Evolutionary conservation across 2,113 vertebrate species (phyloP), one percentile per base, ranked within the genome.

Genomic region (human (Homo sapiens)): DNA sequence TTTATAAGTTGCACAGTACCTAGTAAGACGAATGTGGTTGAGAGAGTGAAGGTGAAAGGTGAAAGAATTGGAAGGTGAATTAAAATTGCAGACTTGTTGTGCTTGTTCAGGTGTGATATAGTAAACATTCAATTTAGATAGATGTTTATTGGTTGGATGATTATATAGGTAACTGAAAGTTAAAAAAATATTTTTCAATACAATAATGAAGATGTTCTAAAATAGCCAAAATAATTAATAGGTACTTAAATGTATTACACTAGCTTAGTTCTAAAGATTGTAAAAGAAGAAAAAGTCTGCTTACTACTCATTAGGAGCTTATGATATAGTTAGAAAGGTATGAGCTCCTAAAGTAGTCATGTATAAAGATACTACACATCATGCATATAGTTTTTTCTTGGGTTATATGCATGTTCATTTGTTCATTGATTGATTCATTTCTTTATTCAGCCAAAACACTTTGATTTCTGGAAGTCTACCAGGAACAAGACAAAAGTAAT

Each of bases 221-320:
- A 97, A 76, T 64, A 94, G 61, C n/a, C 22, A 73, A 86, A 73
- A 84, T 88, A 52, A 82, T 78, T 38, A 85, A 13, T 8, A 90
- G 66, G 3, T 64, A 81, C 82, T 91, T 95, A 92, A 88, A 35
- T 48, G 3, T 73, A n/a, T 91, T 18, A 20, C 45, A 38, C 45
- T 87, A 64, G 35, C 43, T 88, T 92, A 35, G 52, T 20, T 90
- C 59, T 89, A 32, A 85, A 85, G 50, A 30, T 30, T 64, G 52
- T 27, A 57, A 90, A 80, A 50, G 35, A 78, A 86, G 38, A 92
- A 86, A 93, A 57, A 30, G 7, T 59, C 23, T 83, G 3, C 38
- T 92, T 78, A 43, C 9, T 86, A 6, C 4, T 32, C 6, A 59
- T 52, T 32, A 14, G 32, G 22, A 78, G 27, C 40, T 79, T 83